Conservation (phyloP, 2,797 vertebrate species). For the Ataeniobius toweri region DNA sequence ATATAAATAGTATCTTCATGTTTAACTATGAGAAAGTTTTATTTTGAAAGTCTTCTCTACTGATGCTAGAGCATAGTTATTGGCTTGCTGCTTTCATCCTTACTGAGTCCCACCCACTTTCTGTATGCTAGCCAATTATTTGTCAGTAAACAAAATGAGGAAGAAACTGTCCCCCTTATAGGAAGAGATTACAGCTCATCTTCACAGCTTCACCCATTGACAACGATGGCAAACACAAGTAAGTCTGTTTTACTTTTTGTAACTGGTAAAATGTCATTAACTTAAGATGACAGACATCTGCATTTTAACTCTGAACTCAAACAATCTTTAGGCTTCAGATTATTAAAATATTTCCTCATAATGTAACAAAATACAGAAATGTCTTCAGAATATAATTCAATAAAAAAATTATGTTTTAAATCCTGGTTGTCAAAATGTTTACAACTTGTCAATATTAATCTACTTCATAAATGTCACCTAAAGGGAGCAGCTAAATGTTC, state of each 20-base stretch:
- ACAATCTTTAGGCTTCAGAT: not conserved
- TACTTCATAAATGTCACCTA: not conserved
- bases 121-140: slow-evolving; percentile 30
- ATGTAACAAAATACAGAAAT: not conserved
- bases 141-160: not conserved
- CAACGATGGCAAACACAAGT: slow-evolving; percentile 53
- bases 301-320: not conserved
- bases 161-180: not conserved
- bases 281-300: not conserved
- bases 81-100: not conserved
- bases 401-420: not conserved
- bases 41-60: slow-evolving; percentile 38
- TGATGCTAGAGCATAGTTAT: not conserved
- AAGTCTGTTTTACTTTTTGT: slow-evolving; percentile 12
- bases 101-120: slow-evolving; percentile 24
- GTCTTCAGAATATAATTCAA: not conserved
- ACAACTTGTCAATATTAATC: not conserved
- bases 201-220: not conserved
- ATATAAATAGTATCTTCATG: not conserved
- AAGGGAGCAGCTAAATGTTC: not conserved
- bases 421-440: not conserved
- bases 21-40: not conserved
- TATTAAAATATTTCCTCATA: not conserved
- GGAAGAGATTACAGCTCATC: not conserved
- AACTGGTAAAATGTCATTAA: not conserved